These are phyloP conservation scores for Patella depressa DNA, from an alignment of 2,888 invertebrate genomes.

Conservation along the genomic window DNA sequence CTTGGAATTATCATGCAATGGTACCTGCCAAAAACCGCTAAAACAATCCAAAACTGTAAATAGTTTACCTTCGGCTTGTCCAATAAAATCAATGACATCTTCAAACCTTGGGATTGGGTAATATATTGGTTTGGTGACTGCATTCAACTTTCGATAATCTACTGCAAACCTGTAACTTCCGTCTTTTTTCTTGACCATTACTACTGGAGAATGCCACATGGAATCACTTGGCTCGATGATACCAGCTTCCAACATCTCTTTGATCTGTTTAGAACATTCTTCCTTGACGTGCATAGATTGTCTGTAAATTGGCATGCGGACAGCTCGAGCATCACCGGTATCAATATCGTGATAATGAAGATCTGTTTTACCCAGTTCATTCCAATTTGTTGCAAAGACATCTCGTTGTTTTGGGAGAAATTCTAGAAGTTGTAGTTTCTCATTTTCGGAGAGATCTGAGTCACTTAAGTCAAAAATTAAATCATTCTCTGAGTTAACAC, in stretches of 20 bases:
- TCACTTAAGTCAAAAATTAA: slow-evolving; percentile 19
- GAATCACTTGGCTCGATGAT: slow-evolving; percentile 9
- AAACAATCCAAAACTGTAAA: slow-evolving; percentile 35
- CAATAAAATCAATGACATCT: slow-evolving; percentile 36
- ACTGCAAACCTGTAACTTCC: slow-evolving; percentile 38
- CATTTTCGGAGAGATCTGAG: slow-evolving; percentile 12
- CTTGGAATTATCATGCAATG: slow-evolving; percentile 28
- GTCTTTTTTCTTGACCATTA: slow-evolving; percentile 34
- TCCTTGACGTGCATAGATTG: slow-evolving; percentile 23
- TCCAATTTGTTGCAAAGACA: slow-evolving; percentile 27
- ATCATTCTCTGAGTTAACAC: neutral
- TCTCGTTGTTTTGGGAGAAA: slow-evolving; percentile 11
- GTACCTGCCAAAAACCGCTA: slow-evolving; percentile 34
- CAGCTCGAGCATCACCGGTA: slow-evolving; percentile 32
- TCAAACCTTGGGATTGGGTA: slow-evolving; percentile 36
- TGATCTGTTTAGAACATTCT: slow-evolving; percentile 29
- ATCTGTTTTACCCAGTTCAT: slow-evolving; percentile 34
- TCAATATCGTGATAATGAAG: slow-evolving; percentile 37
- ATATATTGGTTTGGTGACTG: slow-evolving; percentile 30
- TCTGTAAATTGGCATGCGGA: slow-evolving; percentile 29
- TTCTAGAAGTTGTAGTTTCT: slow-evolving; percentile 1
- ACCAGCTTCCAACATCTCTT: slow-evolving; percentile 34
- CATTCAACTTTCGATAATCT: slow-evolving; percentile 37
- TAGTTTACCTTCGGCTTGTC: slow-evolving; percentile 23
- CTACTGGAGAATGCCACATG: slow-evolving; percentile 37